Evolutionary conservation across 1,140 invertebrate genomes (phyloP).

Genomic region (Batillaria attramentaria): DNA sequence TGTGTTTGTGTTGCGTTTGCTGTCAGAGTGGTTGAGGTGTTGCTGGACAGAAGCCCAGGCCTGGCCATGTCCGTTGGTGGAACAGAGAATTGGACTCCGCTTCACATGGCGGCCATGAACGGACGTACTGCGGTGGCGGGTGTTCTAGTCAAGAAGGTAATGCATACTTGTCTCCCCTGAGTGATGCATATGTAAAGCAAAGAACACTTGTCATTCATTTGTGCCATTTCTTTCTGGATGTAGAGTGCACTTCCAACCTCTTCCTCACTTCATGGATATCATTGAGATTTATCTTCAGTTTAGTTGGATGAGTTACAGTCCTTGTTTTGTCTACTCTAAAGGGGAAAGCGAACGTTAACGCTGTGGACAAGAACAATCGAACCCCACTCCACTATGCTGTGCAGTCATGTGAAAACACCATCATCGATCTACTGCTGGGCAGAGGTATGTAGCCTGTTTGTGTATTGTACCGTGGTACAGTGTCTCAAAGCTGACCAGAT

Average conservation of each 20-base stretch:
- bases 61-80: not conserved
- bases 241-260: no score
- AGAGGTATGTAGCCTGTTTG: slow-evolving; percentile 18
- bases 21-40: slow-evolving; percentile 20
- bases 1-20: no score
- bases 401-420: slow-evolving; percentile 15
- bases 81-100: slow-evolving; percentile 19
- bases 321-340: slow-evolving; percentile 8
- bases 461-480: no score
- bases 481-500: no score
- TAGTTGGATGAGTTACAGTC: not conserved
- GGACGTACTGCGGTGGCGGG: slow-evolving; percentile 38
- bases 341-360: slow-evolving; percentile 22
- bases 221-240: not conserved
- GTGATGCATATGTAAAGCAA: not conserved
- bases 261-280: no score
- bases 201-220: not conserved
- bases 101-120: slow-evolving; percentile 47
- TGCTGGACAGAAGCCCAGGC: not conserved
- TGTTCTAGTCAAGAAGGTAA: slow-evolving; percentile 36
- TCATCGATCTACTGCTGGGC: slow-evolving; percentile 28
- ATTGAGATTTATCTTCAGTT: no score
- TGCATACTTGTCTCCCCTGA: not conserved
- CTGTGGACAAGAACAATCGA: slow-evolving; percentile 14
- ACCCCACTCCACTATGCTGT: slow-evolving; percentile 28